phyloP scores from a whole-genome alignment of 2,113 vertebrate genomes.

The Lepus europaeus region DNA sequence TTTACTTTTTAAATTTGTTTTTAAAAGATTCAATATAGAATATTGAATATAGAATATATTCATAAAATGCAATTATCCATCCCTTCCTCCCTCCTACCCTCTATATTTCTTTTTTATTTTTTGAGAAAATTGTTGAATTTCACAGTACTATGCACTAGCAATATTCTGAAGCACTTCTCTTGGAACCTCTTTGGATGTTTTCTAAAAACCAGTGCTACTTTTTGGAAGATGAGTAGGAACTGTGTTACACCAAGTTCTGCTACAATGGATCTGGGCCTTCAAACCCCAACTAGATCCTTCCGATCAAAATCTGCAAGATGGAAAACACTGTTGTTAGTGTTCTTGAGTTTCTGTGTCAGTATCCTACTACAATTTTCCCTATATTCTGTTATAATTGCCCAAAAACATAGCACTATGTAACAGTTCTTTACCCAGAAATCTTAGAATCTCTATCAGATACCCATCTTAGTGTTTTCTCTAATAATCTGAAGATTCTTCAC shows the following conservation, averaged over 20 bases:
- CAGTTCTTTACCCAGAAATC: neutral
- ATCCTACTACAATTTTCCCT: neutral
- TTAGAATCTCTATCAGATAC: neutral
- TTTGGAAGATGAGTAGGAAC: neutral
- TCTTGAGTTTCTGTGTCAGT: neutral
- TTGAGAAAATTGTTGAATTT: too few species aligned
- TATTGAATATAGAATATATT: too few species aligned
- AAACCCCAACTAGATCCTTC: neutral
- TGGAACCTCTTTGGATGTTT: too few species aligned
- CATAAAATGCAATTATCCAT: too few species aligned
- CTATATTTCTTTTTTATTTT: too few species aligned
- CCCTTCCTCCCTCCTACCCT: too few species aligned
- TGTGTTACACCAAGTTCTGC: neutral
- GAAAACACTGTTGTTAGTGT: neutral
- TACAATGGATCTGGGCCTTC: neutral
- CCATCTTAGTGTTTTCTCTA: neutral
- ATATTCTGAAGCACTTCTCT: neutral
- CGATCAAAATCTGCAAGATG: neutral
- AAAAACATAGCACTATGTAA: neutral
- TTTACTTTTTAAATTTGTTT: too few species aligned
- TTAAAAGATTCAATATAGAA: too few species aligned
- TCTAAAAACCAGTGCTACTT: neutral
- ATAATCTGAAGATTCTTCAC: neutral
- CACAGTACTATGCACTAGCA: too few species aligned
- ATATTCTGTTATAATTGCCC: neutral